Percentiles rank a stretch among this genome's conserved stretches.
These are phyloP conservation scores for Phrixothrix hirtus DNA, from an alignment of 2,888 invertebrate species.

Conservation along the genomic window DNA sequence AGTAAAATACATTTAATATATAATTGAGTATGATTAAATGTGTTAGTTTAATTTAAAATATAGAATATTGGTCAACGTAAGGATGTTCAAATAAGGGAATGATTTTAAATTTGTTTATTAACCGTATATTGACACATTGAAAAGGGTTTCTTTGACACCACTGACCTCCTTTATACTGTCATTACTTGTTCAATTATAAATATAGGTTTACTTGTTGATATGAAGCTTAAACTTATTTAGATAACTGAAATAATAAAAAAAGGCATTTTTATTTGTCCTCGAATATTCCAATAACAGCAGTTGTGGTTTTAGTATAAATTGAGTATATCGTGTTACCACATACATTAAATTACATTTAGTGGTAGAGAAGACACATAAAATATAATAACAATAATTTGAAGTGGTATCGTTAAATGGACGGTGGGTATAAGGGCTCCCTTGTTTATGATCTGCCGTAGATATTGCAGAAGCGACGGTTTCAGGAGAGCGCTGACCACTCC, in stretches of 20 bases:
- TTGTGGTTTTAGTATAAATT: background rate
- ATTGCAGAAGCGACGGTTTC: constrained; percentile 35
- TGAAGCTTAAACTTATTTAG: background rate
- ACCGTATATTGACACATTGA: constrained; percentile 29
- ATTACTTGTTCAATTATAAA: constrained; percentile 21
- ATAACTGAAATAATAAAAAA: constrained; percentile 1
- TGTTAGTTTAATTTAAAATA: too few relatives aligned
- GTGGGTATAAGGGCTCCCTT: constrained; percentile 43
- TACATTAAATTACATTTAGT: constrained; percentile 27
- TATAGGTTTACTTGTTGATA: constrained; percentile 24
- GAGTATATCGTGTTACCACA: constrained; percentile 9
- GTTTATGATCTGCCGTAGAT: constrained; percentile 42
- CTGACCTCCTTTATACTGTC: constrained; percentile 29
- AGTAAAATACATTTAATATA: too few relatives aligned
- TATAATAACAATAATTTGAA: constrained; percentile 46
- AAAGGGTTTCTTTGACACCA: constrained; percentile 28
- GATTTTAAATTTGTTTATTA: constrained; percentile 18
- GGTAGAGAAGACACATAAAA: constrained; percentile 38
- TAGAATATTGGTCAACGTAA: too few relatives aligned
- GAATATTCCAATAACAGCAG: too few relatives aligned
- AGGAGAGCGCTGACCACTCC: constrained; percentile 40
- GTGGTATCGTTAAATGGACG: constrained; percentile 45
- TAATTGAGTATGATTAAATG: too few relatives aligned
- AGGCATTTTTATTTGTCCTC: too few relatives aligned
- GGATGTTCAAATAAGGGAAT: too few relatives aligned